Base-by-base conservation (phyloP, 64 coral and sea anemone genomes). In the Hydrozoanthus tunicans region DNA sequence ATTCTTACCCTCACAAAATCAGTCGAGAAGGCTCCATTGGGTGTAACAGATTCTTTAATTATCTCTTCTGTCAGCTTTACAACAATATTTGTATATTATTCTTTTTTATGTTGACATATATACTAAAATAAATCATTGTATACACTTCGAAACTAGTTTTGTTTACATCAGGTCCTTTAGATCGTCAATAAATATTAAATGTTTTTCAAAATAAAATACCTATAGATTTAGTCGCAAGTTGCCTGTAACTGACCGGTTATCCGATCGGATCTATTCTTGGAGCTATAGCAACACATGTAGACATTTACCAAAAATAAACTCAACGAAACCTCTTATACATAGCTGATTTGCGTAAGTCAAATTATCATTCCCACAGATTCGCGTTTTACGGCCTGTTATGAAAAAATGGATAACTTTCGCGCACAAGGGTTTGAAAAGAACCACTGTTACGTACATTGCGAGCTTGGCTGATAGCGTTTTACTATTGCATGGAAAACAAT, bases 41-140 rank as follows among this genome's bases (percentile, higher is more conserved):
- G 26, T 43, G 71, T 73, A 43, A n/a, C 4, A 14, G 75, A 54
- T 77, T 79, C 63, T 66, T 52, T 27, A 51, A 52, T 86, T 73
- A 70, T 58, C 64, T 86, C 7, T 73, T 6, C 58, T 73, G 15
- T 20, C n/a, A 25, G 15, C 20, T 72, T 59, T 59, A 58, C 62
- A 86, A 71, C 52, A 7, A 64, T 88, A 74, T 14, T 59, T 53
- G 43, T 55, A 84, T 17, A 23, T 59, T 86, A 58, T 58, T 43
- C 15, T 62, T 59, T 20, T 88, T 43, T 56, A 54, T 25, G 51
- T 70, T 56, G 20, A 85, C 55, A 11, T 51, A 62, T 7, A 59
- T 75, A 15, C 84, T 74, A 88, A 88, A 88, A 88, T 88, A 88
- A 88, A 88, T 88, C 84, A 88, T 43, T 88, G 54, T 59, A 73